Evolutionary conservation across 1,140 invertebrate species (phyloP), one percentile per base, ranked within the genome.

Genomic region (Ctenoplectra terminalis): DNA sequence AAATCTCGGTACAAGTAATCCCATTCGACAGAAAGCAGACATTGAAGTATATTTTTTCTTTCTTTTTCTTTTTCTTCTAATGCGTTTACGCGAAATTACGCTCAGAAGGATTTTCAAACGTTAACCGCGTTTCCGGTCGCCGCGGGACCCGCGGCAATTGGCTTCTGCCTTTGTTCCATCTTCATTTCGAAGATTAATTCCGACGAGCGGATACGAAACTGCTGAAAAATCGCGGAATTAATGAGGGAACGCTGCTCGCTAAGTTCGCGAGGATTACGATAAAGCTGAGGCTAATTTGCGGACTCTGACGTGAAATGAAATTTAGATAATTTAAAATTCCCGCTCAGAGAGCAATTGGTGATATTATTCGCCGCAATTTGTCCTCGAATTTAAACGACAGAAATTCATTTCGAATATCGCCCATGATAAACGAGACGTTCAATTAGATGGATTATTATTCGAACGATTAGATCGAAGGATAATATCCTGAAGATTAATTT

Each of bases 181-280:
- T 76, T 76, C 61, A n/a, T 67, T 67, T 54, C 17, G 48, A 31
- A 56, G 56, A 78, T 78, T 69, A 78, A 78, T 78, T 58, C 67
- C 29, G 31, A 20, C 23, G 46, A 43, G 34, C 40, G 60, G 66
- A 29, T 48, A n/a, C 29, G 17, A 48, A 48, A 71, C 48, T 46
- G 52, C 20, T 46, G 64, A 78, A 78, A 78, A 78, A 78, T 78
- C 66, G 75, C 52, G 52, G 40, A 34, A 70, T 78, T 78, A 78
- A 43, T 46, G 9, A 46, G 50, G 23, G 4, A 46, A 54, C n/a
- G 54, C 23, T 11, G 54, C n/a, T 52, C 7, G 52, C 43, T 26
- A 69, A 56, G 4, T 40, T 37, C 40, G n/a, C 23, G 11, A 29
- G 75, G 75, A 58, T 70, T 48, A 60, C 63, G 23, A 48, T 48